Conservation (phyloP, 92 coral and sea anemone genomes). For the Epizoanthus rinbou region DNA sequence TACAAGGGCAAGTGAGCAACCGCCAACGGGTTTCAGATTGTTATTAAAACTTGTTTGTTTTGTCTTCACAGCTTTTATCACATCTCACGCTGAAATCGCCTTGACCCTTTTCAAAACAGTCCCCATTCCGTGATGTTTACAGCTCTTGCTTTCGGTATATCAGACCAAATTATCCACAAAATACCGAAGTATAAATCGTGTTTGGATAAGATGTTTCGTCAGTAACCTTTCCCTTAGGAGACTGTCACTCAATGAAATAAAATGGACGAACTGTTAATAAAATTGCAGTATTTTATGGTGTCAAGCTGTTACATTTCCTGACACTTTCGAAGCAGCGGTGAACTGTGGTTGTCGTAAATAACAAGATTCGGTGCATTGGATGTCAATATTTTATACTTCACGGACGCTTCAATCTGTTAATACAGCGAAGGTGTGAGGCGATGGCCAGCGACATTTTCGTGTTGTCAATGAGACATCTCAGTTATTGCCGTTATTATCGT, state of each 20-base stretch:
- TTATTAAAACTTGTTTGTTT: constrained; percentile 1
- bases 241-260: constrained; percentile 7
- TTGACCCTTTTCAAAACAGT: background rate
- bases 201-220: background rate
- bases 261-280: constrained; percentile 21
- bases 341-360: background rate
- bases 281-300: background rate
- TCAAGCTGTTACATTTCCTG: constrained; percentile 2
- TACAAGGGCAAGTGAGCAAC: background rate
- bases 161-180: background rate
- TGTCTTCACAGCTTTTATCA: background rate
- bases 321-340: background rate
- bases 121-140: constrained; percentile 8
- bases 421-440: no score
- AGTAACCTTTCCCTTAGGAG: background rate
- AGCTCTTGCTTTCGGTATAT: constrained; percentile 3
- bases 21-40: constrained; percentile 11
- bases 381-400: no score
- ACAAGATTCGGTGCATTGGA: background rate
- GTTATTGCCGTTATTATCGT: background rate
- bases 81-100: background rate
- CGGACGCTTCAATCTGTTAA: background rate
- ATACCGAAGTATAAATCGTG: background rate
- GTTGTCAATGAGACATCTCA: background rate
- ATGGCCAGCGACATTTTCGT: background rate